Base-by-base conservation (phyloP, 2,888 invertebrate genomes). In the Odontothrips loti region DNA sequence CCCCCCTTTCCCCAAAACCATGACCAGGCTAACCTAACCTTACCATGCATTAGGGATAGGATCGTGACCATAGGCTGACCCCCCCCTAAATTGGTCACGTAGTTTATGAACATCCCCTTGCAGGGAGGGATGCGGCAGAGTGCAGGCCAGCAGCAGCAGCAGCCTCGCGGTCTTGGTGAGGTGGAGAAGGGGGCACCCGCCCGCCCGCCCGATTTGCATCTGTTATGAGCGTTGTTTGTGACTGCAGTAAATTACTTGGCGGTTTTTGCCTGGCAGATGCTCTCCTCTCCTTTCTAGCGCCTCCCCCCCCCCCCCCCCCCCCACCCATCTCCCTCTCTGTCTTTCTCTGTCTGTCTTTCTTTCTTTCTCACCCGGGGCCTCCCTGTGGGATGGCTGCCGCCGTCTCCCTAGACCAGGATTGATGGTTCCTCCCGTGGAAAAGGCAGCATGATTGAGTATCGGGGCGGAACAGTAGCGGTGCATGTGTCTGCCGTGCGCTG, bases 141-240 rank as follows among this genome's bases (percentile, higher is more conserved):
- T n/a, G n/a, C n/a, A n/a, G n/a, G n/a, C n/a, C n/a, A n/a, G n/a
- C n/a, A n/a, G n/a, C n/a, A n/a, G n/a, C n/a, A n/a, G n/a, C n/a
- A n/a, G n/a, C n/a, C n/a, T n/a, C n/a, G n/a, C n/a, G n/a, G n/a
- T 48, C 15, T 48, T 48, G 48, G 48, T 6, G 63, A 20, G 63
- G 63, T 11, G 63, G 63, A 20, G 63, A 20, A 20, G 63, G 11
- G 20, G 63, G 63, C 10, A 12, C 12, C 10, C 10, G 10, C 48
- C 48, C 12, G 48, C 48, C 63, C 20, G 63, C 63, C 63, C 63
- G 63, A 63, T 63, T 63, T 63, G 63, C 63, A 63, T 63, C 63
- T 63, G 63, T 63, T 63, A 63, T 63, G 63, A 68, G 68, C 68
- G 23, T 68, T 68, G 68, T 68, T 68, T 68, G 68, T 68, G 68